Evolutionary conservation across 2,888 invertebrate genomes (phyloP), one percentile per base, ranked within the genome.

Genomic region (Mimumesa dahlbomi): DNA sequence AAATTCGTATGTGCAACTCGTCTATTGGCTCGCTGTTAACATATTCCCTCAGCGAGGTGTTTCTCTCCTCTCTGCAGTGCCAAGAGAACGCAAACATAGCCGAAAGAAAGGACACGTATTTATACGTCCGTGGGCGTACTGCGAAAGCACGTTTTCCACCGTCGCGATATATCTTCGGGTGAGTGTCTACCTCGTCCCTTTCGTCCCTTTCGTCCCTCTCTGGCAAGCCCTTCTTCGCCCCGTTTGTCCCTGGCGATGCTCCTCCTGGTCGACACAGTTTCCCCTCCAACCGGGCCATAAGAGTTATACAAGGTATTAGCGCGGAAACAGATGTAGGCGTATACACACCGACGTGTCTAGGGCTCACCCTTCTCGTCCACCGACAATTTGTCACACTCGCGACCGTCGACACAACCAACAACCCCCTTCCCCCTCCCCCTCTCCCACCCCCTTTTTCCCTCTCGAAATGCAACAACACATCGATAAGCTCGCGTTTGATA

Each of bases 271-370:
- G 40, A 66, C 57, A 57, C 61, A 49, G 64, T 48, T 49, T 61
- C 46, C 29, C 73, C 75, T 72, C 66, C 56, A 61, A 57, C 54
- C 53, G 29, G 34, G 40, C 71, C 73, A 76, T 81, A 84, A 84
- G 82, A 82, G 82, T 78, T 81, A 82, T 82, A 83, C 80, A 81
- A 84, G 84, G 83, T 85, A 85, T 84, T 85, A 85, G 77, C 80
- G 77, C 75, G 78, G 78, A 85, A 80, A 85, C 84, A 84, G 84
- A 85, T 85, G 85, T 85, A 85, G 83, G 81, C 78, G 84, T 82
- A 58, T n/a, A n/a, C n/a, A n/a, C 34, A 70, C 57, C 77, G 69
- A 70, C 70, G 77, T 65, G 74, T 67, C 78, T 68, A 71, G 79
- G 63, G 54, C 79, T 80, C 84, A 84, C 85, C 85, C 85, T 16